Conservation (phyloP, 2,888 invertebrate species). For the Nephrocerus scutellatus region DNA sequence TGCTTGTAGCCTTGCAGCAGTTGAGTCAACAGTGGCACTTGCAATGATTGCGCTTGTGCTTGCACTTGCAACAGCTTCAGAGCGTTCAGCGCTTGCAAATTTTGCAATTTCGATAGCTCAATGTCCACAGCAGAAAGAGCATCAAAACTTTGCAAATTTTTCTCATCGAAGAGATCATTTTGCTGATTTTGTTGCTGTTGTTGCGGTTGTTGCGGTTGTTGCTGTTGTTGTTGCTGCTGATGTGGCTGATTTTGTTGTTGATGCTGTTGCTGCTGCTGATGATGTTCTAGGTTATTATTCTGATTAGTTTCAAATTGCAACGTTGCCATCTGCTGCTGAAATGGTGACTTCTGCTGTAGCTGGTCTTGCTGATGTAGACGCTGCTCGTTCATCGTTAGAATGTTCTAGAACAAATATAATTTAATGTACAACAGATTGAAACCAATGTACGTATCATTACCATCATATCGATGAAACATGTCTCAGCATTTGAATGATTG, state of each 20-base stretch:
- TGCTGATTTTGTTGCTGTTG: conserved; percentile 15
- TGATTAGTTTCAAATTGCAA: conserved; percentile 11
- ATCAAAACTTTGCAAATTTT: conserved; percentile 32
- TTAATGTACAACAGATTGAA: neutral
- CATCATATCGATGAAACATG: conserved; percentile 43
- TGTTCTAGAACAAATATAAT: neutral
- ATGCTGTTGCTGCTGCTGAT: conserved; percentile 20
- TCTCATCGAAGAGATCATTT: conserved; percentile 27
- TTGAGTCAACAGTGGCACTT: conserved; percentile 39
- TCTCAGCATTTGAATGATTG: conserved; percentile 39
- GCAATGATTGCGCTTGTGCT: conserved; percentile 28
- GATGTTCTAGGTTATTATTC: conserved; percentile 10
- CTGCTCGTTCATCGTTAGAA: conserved; percentile 20
- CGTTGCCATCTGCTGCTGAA: conserved; percentile 24
- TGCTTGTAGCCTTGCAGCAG: conserved; percentile 35
- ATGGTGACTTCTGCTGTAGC: conserved; percentile 24
- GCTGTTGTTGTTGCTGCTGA: conserved; percentile 20
- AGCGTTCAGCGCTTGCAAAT: conserved; percentile 41
- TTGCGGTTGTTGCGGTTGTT: conserved; percentile 14
- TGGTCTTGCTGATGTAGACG: conserved; percentile 31
- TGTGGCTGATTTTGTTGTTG: conserved; percentile 22
- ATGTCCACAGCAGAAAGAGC: conserved; percentile 33
- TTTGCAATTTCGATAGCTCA: conserved; percentile 42
- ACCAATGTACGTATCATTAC: conserved; percentile 27
- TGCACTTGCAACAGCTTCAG: conserved; percentile 40